A percentile compares a stretch with the other conserved stretches of the same genome.
phyloP scores from a whole-genome alignment of 2,113 vertebrate genomes.

The Hippocampus comes region DNA sequence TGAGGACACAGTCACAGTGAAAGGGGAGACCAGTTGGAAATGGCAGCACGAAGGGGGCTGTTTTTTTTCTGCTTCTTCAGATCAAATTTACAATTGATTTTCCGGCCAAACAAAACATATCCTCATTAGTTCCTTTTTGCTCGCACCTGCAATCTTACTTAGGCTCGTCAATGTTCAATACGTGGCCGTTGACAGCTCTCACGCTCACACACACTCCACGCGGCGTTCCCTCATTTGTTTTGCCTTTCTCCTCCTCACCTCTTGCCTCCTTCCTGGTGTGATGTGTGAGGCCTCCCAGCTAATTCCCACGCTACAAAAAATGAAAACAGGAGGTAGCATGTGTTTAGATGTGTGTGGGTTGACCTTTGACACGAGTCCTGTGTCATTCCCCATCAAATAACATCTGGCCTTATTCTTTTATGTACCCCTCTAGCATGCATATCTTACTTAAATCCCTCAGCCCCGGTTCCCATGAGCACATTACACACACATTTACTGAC shows the following conservation, averaged over 20 bases:
- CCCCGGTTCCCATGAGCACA: conserved; percentile 33
- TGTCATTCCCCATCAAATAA: conserved; percentile 49
- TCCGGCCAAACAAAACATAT: conserved; percentile 48
- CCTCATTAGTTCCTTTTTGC: conserved; percentile 8
- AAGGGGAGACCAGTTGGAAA: conserved; percentile 37
- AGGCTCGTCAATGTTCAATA: neutral
- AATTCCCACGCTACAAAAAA: conserved; percentile 63
- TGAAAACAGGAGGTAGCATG: conserved; percentile 51
- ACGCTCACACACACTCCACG: neutral
- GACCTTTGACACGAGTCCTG: conserved; percentile 38
- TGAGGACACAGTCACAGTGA: conserved; percentile 17
- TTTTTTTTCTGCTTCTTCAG: conserved; percentile 23
- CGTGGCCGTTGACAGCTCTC: neutral
- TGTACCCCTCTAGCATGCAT: conserved; percentile 26
- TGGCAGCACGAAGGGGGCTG: conserved; percentile 12
- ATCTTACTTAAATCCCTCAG: conserved; percentile 34
- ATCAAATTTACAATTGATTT: conserved; percentile 42
- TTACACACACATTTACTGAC: neutral
- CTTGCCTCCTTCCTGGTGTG: conserved; percentile 58
- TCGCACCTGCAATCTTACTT: neutral
- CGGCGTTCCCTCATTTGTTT: conserved; percentile 28
- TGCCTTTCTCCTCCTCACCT: conserved; percentile 42
- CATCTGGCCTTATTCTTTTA: conserved; percentile 51
- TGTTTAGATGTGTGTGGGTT: conserved; percentile 26
- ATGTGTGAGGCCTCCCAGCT: conserved; percentile 44